phyloP scores from a whole-genome alignment of 2,113 vertebrate genomes.

The Hippocampus zosterae region DNA sequence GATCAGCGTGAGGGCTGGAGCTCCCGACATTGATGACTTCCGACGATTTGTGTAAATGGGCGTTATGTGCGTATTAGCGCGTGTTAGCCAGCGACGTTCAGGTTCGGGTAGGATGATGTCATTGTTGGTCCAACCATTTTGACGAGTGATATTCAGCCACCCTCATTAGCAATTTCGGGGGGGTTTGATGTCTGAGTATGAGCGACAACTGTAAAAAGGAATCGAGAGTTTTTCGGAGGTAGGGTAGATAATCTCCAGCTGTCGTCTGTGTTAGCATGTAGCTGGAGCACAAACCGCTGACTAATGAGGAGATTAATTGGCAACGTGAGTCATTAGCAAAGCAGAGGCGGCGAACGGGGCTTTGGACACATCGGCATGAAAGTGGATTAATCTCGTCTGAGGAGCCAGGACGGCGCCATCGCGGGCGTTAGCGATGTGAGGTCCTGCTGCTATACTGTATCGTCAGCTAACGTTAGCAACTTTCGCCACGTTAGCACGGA shows the following conservation, averaged over 20 bases:
- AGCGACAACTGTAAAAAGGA: not conserved
- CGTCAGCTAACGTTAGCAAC: not conserved
- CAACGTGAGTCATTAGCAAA: slow-evolving; percentile 64
- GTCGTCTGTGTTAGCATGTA: slow-evolving; percentile 36
- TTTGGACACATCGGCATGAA: slow-evolving; percentile 64
- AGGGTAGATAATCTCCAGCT: slow-evolving; percentile 17
- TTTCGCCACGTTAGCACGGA: too few species aligned
- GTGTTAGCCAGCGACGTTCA: not conserved
- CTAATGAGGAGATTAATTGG: slow-evolving; percentile 72
- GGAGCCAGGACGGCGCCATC: slow-evolving; percentile 56
- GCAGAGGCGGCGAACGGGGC: slow-evolving; percentile 46
- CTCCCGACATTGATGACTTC: not conserved
- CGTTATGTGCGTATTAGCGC: not conserved
- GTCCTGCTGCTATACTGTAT: not conserved
- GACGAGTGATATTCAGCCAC: too few species aligned
- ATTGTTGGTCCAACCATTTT: too few species aligned
- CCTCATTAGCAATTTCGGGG: not conserved
- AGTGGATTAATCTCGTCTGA: slow-evolving; percentile 71
- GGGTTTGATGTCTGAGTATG: not conserved
- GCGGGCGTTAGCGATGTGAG: slow-evolving; percentile 11
- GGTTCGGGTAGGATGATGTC: not conserved
- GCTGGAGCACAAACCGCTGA: slow-evolving; percentile 37
- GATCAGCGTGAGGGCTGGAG: not conserved
- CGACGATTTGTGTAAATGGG: not conserved
- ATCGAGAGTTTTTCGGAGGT: not conserved